A percentile compares a stretch with the other conserved stretches of the same genome.
phyloP scores from a whole-genome alignment of 2,888 invertebrate genomes.

The Sipunculus nudus region DNA sequence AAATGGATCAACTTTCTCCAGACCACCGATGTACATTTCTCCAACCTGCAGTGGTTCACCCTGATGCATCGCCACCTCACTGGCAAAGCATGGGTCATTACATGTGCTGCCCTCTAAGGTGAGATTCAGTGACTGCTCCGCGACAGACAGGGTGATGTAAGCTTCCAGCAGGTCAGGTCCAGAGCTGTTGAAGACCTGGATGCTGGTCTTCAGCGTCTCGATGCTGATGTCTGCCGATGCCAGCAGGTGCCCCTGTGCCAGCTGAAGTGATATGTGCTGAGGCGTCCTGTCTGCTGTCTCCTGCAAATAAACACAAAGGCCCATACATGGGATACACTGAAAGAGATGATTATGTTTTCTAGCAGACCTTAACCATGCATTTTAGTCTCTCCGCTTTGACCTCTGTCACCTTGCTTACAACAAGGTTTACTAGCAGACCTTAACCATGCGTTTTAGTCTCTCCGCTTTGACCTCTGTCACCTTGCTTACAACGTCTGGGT shows the following conservation, averaged over 20 bases:
- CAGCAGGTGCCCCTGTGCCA: conserved; percentile 25
- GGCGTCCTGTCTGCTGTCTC: conserved; percentile 33
- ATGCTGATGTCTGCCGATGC: conserved; percentile 16
- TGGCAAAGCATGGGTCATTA: neutral
- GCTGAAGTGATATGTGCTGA: conserved; percentile 43
- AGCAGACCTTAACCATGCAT: too few relatives aligned
- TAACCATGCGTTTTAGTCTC: too few relatives aligned
- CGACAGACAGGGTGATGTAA: neutral
- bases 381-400: too few relatives aligned
- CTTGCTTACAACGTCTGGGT: too few relatives aligned
- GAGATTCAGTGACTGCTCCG: neutral
- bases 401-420: too few relatives aligned
- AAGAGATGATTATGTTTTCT: too few relatives aligned
- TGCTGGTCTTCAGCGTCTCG: conserved; percentile 4
- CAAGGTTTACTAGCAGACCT: too few relatives aligned
- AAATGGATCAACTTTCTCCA: conserved; percentile 45
- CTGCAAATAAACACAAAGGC: too few relatives aligned
- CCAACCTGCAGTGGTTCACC: conserved; percentile 22
- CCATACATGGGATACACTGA: too few relatives aligned
- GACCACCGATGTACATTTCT: conserved; percentile 45
- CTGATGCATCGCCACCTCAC: neutral
- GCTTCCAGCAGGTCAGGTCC: neutral
- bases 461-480: too few relatives aligned
- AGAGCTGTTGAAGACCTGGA: neutral
- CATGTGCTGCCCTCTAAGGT: neutral